phyloP scores from a whole-genome alignment of 2,113 vertebrate species.

The Hemibagrus wyckioides region DNA sequence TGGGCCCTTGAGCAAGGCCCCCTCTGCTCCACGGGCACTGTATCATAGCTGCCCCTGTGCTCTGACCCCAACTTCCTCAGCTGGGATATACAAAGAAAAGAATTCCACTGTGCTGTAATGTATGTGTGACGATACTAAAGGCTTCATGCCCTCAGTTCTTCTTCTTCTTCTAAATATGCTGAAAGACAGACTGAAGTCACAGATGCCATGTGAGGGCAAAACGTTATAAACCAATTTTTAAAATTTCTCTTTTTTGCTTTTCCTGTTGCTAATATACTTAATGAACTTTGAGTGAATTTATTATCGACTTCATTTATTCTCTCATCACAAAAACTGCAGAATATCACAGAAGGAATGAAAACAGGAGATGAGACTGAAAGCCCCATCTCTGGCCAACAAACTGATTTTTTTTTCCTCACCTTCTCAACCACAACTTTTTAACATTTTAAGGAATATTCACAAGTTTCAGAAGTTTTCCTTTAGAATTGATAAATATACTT shows the following conservation, averaged over 20 bases:
- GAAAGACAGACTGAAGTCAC: not conserved
- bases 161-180: not conserved
- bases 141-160: too few species aligned
- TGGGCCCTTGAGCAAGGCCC: too few species aligned
- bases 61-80: too few species aligned
- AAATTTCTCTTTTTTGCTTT: not conserved
- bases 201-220: too few species aligned
- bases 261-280: not conserved
- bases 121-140: too few species aligned
- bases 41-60: too few species aligned
- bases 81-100: too few species aligned
- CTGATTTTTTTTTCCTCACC: too few species aligned
- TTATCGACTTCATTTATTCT: not conserved
- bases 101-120: too few species aligned
- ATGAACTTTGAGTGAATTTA: not conserved
- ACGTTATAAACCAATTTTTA: not conserved
- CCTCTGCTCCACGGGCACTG: too few species aligned
- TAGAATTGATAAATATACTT: not conserved
- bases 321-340: not conserved
- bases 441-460: not conserved
- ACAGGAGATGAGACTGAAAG: not conserved
- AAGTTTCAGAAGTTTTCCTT: not conserved
- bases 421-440: too few species aligned
- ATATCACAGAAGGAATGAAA: not conserved
- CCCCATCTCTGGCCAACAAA: not conserved